A percentile compares a stretch with the other conserved stretches of the same genome.
Conservation (phyloP, 2,113 vertebrate species). For the Datnioides undecimradiatus region DNA sequence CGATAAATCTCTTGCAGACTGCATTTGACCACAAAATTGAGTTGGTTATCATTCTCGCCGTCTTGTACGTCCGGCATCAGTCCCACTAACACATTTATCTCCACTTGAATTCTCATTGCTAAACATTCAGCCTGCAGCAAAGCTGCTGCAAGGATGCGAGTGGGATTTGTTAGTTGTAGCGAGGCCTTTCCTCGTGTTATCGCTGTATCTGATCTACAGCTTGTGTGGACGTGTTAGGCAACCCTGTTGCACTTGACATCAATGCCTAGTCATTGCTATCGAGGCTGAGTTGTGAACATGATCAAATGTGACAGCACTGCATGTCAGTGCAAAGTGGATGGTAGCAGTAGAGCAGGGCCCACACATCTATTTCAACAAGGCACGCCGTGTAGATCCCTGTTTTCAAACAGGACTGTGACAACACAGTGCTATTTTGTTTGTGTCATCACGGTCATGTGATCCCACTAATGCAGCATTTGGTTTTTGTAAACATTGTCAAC, state of each 20-base stretch:
- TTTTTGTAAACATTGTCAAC: constrained; percentile 59
- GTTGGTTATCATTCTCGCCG: background rate
- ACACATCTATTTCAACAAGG: constrained; percentile 2
- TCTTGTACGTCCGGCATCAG: background rate
- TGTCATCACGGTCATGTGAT: constrained; percentile 43
- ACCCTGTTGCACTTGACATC: constrained; percentile 43
- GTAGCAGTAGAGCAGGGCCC: background rate
- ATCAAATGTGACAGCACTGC: constrained; percentile 34
- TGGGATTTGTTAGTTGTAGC: constrained; percentile 35
- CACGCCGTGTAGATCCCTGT: background rate
- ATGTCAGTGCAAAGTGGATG: background rate
- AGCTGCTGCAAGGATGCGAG: constrained; percentile 53
- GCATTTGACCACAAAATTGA: constrained; percentile 8
- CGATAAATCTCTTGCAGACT: constrained; percentile 22
- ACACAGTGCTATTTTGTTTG: constrained; percentile 31
- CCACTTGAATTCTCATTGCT: background rate
- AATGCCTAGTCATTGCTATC: constrained; percentile 34
- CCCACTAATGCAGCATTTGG: constrained; percentile 12
- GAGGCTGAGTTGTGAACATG: background rate
- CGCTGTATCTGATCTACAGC: constrained; percentile 43
- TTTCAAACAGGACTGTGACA: constrained; percentile 4
- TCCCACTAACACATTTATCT: background rate
- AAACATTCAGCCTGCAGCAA: constrained; percentile 32
- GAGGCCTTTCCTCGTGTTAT: constrained; percentile 65
- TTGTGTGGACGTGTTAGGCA: constrained; percentile 40